Conservation (phyloP, 2,113 vertebrate species). For the Elaphurus davidianus region DNA sequence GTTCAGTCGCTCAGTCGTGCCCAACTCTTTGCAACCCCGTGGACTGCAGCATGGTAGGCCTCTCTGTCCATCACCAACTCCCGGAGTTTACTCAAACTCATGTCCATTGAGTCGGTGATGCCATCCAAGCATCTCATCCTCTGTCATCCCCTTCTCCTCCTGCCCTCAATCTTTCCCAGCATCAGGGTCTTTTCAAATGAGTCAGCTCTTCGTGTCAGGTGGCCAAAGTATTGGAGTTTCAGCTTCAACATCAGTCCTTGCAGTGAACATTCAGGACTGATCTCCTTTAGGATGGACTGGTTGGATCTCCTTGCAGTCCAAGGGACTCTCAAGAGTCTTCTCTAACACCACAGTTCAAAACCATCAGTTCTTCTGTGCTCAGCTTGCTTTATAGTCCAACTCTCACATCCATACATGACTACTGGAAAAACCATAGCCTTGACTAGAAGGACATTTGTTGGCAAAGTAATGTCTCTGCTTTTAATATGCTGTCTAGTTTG, state of each 20-base stretch:
- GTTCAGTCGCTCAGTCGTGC: fast-evolving
- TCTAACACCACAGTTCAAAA: not conserved
- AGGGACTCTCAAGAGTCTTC: not conserved
- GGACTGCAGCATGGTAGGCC: not conserved
- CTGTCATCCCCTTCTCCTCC: not conserved
- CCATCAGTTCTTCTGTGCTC: not conserved
- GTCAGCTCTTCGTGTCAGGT: not conserved
- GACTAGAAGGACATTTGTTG: not conserved
- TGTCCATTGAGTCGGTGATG: not conserved
- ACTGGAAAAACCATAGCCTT: not conserved
- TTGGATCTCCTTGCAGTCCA: not conserved
- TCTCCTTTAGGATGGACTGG: not conserved
- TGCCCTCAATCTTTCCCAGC: not conserved
- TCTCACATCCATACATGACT: not conserved
- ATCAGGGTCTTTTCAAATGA: not conserved
- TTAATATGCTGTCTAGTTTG: not conserved
- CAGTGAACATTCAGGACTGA: not conserved
- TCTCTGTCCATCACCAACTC: not conserved
- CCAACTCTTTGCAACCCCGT: not conserved
- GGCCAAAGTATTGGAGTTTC: not conserved
- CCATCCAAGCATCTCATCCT: not conserved
- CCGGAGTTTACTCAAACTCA: not conserved
- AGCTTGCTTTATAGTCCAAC: not conserved
- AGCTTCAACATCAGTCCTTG: not conserved
- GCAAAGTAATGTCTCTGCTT: not conserved